These are phyloP conservation scores for Crematogaster levior DNA, from an alignment of 2,888 invertebrate genomes.

Conservation along the genomic window DNA sequence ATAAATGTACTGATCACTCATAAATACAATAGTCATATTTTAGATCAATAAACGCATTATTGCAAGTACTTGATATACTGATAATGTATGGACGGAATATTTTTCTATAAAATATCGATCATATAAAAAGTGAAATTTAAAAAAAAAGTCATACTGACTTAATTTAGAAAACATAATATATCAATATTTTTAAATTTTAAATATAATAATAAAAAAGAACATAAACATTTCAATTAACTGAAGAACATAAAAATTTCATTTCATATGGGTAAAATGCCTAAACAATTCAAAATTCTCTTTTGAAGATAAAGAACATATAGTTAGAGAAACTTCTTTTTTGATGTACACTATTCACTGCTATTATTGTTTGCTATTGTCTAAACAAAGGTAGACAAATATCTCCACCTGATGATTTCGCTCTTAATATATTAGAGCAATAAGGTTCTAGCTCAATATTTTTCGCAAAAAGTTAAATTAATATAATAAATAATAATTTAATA, in stretches of 20 bases:
- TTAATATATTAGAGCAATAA: not conserved
- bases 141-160: no score
- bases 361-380: not conserved
- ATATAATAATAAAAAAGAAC: slow-evolving; percentile 2
- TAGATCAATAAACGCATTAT: not conserved
- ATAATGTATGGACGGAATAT: not conserved
- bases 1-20: not conserved
- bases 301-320: not conserved
- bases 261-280: no score
- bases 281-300: not conserved
- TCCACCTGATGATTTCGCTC: not conserved
- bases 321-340: slow-evolving; percentile 5
- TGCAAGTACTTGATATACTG: not conserved
- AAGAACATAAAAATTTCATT: no score
- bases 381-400: slow-evolving; percentile 5
- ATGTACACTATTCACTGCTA: not conserved
- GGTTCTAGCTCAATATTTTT: not conserved
- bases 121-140: not conserved
- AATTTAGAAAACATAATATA: not conserved
- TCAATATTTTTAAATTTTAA: not conserved
- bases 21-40: not conserved
- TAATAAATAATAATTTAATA: not conserved
- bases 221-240: not conserved
- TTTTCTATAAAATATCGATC: not conserved
- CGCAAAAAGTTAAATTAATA: not conserved